A percentile compares a stretch with the other conserved stretches of the same genome.
phyloP scores from a whole-genome alignment of 1,140 invertebrate genomes.

The Meloidogyne floridensis region DNA sequence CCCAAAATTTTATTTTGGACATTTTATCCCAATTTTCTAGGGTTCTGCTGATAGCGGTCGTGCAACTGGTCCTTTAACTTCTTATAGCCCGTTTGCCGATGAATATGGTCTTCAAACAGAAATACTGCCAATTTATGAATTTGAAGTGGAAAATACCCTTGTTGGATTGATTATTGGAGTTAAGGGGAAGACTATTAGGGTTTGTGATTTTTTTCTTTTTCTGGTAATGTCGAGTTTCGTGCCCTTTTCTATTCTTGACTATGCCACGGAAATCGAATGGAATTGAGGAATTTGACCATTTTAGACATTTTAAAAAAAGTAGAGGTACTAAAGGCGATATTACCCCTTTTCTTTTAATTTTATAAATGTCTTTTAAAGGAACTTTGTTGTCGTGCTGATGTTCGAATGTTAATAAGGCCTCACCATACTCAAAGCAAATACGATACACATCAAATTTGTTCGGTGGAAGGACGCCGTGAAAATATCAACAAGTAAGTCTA shows the following conservation, averaged over 20 bases:
- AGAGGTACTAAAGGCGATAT: too few relatives aligned
- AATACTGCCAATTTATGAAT: slow-evolving; percentile 61
- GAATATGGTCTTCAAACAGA: slow-evolving; percentile 21
- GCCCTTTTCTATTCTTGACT: too few relatives aligned
- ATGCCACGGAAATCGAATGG: too few relatives aligned
- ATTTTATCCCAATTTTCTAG: slow-evolving; percentile 33
- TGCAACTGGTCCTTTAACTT: slow-evolving; percentile 46
- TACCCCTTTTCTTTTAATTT: background rate
- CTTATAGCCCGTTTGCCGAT: slow-evolving; percentile 49
- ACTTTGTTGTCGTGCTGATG: slow-evolving; percentile 58
- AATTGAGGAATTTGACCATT: too few relatives aligned
- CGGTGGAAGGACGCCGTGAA: slow-evolving; percentile 61
- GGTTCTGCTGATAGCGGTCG: slow-evolving; percentile 54
- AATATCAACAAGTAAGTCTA: slow-evolving; percentile 59
- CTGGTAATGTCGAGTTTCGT: too few relatives aligned
- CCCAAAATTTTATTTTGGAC: background rate
- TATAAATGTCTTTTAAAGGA: slow-evolving; percentile 47
- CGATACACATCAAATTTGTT: slow-evolving; percentile 64
- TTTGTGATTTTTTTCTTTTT: slow-evolving; percentile 12
- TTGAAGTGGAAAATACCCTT: slow-evolving; percentile 64
- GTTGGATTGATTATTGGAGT: slow-evolving; percentile 65
- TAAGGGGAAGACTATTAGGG: slow-evolving; percentile 63
- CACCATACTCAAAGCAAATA: slow-evolving; percentile 56
- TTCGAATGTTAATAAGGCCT: slow-evolving; percentile 63
- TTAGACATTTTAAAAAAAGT: too few relatives aligned